Base-by-base conservation (phyloP, 2,113 vertebrate species). In the Trematomus loennbergii region DNA sequence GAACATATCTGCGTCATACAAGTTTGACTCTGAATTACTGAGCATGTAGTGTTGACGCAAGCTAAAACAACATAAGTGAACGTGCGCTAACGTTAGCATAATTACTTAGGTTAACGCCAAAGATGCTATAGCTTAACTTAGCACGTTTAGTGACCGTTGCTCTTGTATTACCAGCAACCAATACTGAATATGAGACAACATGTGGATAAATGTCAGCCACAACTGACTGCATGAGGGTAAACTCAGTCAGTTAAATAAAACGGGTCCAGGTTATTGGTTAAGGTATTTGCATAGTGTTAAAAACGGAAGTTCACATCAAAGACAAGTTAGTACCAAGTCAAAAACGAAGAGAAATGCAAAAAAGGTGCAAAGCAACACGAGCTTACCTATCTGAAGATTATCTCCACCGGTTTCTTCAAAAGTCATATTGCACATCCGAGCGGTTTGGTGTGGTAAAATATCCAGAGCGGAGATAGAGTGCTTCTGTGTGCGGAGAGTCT, bases 401-500 rank as follows among this genome's bases (percentile, higher is more conserved):
- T 94, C 95, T 86, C 93, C 94, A 74, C 87, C 77, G 40, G 86
- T 88, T 78, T 96, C 95, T 48, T 96, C 95, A 84, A 95, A 94
- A 91, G 95, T 95, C 95, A 96, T 96, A 83, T 94, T 96, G 94
- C 93, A 94, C 93, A 94, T 93, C 86, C 84, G 71, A 82, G 67
- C 79, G 64, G 79, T n/a, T 46, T 12, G 69, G 12, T 79, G 76
- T 36, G 59, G 36, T 1, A 55, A 12, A 66, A 75, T 71, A 74
- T 83, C 86, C 88, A 78, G 89, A 79, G 62, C 20, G 52, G 4
- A 60, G 53, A 4, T 22, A 7, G 45, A 4, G 2, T 54, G 3
- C 22, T 65, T 0, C 33, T 12, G 2, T 1, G 7, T 1, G 8
- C 43, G 5, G 17, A 55, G 73, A 2, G 3, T n/a, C 9, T 71